Conservation (phyloP, 2,797 vertebrate genomes). For the Oreonectes daqikongensis region DNA sequence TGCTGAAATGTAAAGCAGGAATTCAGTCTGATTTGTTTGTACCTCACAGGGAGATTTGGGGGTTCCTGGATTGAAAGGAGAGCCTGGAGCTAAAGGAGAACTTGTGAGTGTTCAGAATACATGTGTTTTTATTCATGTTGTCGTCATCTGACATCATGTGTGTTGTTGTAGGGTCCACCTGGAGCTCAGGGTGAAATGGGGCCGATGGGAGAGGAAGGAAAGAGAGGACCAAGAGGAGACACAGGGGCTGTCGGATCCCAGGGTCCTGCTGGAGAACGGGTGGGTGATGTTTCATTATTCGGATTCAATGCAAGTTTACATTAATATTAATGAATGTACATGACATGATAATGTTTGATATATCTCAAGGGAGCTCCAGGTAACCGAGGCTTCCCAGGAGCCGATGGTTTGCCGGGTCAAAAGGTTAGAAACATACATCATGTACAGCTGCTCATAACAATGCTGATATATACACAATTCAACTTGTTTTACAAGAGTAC, state of each 20-base stretch:
- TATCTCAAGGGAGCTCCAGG: conserved; percentile 81
- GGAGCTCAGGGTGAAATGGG: conserved; percentile 84
- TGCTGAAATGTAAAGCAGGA: background rate
- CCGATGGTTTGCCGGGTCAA: conserved; percentile 84
- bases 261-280: conserved; percentile 89
- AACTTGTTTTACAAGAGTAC: too few relatives aligned
- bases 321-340: too few relatives aligned
- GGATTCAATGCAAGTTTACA: background rate
- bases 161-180: conserved; percentile 79
- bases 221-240: conserved; percentile 87
- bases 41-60: conserved; percentile 87
- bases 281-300: conserved; percentile 66
- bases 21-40: conserved; percentile 35
- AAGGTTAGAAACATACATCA: conserved; percentile 77
- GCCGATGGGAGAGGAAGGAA: conserved; percentile 92
- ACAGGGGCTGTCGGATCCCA: conserved; percentile 72
- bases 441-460: too few relatives aligned
- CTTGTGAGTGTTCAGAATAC: conserved; percentile 84
- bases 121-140: too few relatives aligned
- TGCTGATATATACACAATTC: too few relatives aligned
- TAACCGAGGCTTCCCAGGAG: conserved; percentile 86
- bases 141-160: background rate
- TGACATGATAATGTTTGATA: background rate
- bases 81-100: conserved; percentile 90
- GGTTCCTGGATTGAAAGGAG: conserved; percentile 87